A percentile compares a stretch with the other conserved stretches of the same genome.
phyloP scores from a whole-genome alignment of 2,113 vertebrate genomes.

The Pomatorhinus ruficollis region DNA sequence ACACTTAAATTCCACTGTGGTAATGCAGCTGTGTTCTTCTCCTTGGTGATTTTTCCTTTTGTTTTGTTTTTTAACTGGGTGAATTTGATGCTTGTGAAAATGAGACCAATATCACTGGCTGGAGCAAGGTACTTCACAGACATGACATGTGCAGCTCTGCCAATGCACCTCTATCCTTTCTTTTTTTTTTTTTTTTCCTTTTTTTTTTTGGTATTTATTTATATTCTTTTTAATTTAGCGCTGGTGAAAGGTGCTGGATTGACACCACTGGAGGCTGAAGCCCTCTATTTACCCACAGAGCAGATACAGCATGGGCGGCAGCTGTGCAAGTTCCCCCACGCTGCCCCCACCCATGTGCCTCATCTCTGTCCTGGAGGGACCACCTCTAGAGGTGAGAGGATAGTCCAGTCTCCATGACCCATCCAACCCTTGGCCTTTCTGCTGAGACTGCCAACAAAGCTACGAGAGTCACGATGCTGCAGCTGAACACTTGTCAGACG shows the following conservation, averaged over 20 bases:
- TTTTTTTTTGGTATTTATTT: constrained; percentile 68
- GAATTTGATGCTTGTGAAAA: constrained; percentile 51
- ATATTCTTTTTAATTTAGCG: constrained; percentile 76
- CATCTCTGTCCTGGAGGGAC: constrained; percentile 76
- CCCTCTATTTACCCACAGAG: constrained; percentile 75
- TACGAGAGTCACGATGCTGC: neutral
- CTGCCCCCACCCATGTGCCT: constrained; percentile 74
- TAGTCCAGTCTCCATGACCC: constrained; percentile 69
- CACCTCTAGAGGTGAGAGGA: constrained; percentile 78
- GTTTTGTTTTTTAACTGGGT: constrained; percentile 34
- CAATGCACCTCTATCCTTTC: constrained; percentile 51
- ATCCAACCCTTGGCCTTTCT: constrained; percentile 69
- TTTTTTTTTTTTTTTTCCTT: neutral
- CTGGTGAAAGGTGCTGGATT: constrained; percentile 76
- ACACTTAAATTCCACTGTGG: neutral
- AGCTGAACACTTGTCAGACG: neutral
- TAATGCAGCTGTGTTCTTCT: constrained; percentile 41
- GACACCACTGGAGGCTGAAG: constrained; percentile 74
- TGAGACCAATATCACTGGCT: constrained; percentile 26
- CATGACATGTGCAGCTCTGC: constrained; percentile 48
- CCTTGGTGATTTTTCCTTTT: constrained; percentile 34
- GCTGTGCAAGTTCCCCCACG: constrained; percentile 72
- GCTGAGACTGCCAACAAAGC: constrained; percentile 64
- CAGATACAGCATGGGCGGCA: constrained; percentile 75
- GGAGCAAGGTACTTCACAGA: constrained; percentile 49